Evolutionary conservation across 2,888 invertebrate genomes (phyloP), one percentile per base, ranked within the genome.

Genomic region (Agapostemon virescens): DNA sequence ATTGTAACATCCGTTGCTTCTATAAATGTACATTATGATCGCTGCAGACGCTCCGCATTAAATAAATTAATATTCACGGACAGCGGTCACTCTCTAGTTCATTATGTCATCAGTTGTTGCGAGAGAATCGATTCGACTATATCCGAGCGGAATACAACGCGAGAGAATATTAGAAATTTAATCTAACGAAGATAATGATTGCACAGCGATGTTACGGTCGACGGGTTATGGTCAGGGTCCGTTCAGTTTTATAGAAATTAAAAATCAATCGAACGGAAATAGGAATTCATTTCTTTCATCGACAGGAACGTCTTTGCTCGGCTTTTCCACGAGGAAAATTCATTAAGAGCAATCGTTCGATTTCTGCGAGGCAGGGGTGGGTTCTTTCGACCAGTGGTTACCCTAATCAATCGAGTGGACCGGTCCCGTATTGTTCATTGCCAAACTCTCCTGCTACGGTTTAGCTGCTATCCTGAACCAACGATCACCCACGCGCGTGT

Each of bases 91-190:
- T 52, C 36, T 36, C n/a, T 49, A 20, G 23, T 26, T 38, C 26
- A 61, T 61, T 33, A 36, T n/a, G 5, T 3, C n/a, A 61, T 33
- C 36, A n/a, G 33, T 33, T n/a, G 9, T 38, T 13, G 15, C 36
- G 33, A 45, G 6, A 49, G 30, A n/a, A 69, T 33, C 9, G 23
- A 13, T 36, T 33, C 63, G 49, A 36, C 45, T 4, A 30, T 26
- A 5, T 23, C 26, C 2, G 13, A 36, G 3, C 20, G 42, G 70
- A 42, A 26, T 20, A 15, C n/a, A 38, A 2, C 30, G n/a, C 6
- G 33, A 11, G 11, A 13, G 68, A 52, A 33, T 45, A 45, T 42
- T 61, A n/a, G 45, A 45, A 74, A 68, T 74, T 42, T 45, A 33
- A 74, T 67, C n/a, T 20, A 52, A 40, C n/a, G 55, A 67, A 17